Evolutionary conservation across 2,797 vertebrate genomes (phyloP), one percentile per base, ranked within the genome.

Genomic region (Catharus ustulatus): DNA sequence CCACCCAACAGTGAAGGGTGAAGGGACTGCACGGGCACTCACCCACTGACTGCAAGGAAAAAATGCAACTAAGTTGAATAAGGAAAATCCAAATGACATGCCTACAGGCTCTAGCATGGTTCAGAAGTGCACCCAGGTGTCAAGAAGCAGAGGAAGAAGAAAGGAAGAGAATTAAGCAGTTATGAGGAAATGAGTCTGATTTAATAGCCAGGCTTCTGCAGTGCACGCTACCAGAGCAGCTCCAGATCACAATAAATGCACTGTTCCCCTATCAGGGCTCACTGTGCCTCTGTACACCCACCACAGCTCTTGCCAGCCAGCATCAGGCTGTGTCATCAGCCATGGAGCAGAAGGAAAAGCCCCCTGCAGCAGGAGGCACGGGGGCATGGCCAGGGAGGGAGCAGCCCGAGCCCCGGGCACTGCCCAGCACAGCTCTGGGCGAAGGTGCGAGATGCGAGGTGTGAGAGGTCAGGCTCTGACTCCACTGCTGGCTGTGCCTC

Each of bases 221-320:
- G 80, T 38, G 48, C 72, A 43, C 2, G 1, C 83, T 89, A 68
- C 69, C 71, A 78, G 74, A 89, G 69, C 63, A 16, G 57, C 42
- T 68, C 75, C 46, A 5, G 29, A 73, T 55, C 40, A 97, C 94
- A 98, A 93, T 87, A 90, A 95, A 88, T 4, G 45, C 75, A 51
- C 87, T 91, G 91, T 86, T 92, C 23, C 76, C 75, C 67, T 93
- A 77, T 75, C 92, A 93, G 94, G 67, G 49, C 64, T 87, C 86
- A 78, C 90, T 83, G 46, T 34, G 68, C 26, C 40, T 84, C 91
- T 95, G 91, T 92, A 93, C 68, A 91, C 68, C 69, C 91, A 63
- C 48, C 38, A 29, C 0, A 30, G 81, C 75, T 82, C 62, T 51
- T 18, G 34, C 84, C 93, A 95, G 83, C 77, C 95, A 58, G 83